Conservation (phyloP, 2,888 invertebrate genomes). For the Enchytraeus crypticus region DNA sequence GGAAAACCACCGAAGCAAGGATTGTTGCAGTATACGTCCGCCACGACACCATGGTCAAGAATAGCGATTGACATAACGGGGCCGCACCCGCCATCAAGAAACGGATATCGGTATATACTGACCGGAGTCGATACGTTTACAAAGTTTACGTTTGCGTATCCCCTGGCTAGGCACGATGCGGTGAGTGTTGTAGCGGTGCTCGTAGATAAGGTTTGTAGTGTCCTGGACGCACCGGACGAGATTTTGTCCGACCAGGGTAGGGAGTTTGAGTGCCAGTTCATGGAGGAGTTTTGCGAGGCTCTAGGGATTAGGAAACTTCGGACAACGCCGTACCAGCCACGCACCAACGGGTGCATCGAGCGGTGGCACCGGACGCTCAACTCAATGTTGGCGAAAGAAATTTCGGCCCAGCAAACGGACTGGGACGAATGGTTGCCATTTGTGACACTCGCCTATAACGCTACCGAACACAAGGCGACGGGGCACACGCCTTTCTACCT, state of each 20-base stretch:
- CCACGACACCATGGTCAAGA: too few relatives aligned
- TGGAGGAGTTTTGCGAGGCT: background rate
- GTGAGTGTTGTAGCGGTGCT: background rate
- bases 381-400: background rate
- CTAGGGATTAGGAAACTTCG: background rate
- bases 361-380: background rate
- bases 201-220: background rate
- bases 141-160: background rate
- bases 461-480: background rate
- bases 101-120: background rate
- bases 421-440: background rate
- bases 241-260: background rate
- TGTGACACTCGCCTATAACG: background rate
- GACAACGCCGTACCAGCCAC: background rate
- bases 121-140: background rate
- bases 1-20: too few relatives aligned
- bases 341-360: background rate
- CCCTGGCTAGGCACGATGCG: background rate
- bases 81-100: background rate
- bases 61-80: conserved; percentile 1
- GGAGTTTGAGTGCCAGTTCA: background rate
- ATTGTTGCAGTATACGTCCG: too few relatives aligned
- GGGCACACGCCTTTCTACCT: background rate
- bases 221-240: background rate
- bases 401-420: background rate